Conservation (phyloP, 2,888 invertebrate species). For the Machimus rusticus region DNA sequence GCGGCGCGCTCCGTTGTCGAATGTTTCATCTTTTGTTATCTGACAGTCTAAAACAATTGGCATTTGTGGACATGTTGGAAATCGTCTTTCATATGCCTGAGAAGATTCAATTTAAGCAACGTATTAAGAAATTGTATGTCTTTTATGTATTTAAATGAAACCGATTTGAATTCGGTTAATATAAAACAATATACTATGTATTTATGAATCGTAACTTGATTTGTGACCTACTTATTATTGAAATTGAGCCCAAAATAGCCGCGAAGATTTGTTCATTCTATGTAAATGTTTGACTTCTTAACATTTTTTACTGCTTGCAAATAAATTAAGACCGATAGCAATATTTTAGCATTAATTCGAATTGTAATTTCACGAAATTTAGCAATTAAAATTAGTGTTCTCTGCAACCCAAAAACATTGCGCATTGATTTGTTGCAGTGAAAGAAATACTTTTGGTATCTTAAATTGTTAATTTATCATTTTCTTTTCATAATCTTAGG, state of each 20-base stretch:
- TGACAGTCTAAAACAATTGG: constrained; percentile 92
- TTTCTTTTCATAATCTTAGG: too few species aligned
- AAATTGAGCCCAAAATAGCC: not conserved
- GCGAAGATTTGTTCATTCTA: not conserved
- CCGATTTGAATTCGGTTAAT: too few species aligned
- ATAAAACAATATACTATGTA: too few species aligned
- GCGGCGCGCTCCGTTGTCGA: constrained; percentile 79
- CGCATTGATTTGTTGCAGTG: too few species aligned
- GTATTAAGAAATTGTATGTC: not conserved
- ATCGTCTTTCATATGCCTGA: constrained; percentile 93
- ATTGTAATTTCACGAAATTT: too few species aligned
- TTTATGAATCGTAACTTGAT: not conserved
- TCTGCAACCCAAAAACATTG: too few species aligned
- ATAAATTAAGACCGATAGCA: too few species aligned
- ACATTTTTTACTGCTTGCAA: not conserved
- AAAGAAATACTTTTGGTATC: too few species aligned
- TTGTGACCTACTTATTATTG: not conserved
- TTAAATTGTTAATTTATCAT: too few species aligned
- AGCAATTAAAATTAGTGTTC: too few species aligned
- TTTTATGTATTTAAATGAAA: not conserved
- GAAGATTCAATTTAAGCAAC: constrained; percentile 48
- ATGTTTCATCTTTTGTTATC: constrained; percentile 77
- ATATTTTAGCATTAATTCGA: too few species aligned
- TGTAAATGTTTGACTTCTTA: not conserved
- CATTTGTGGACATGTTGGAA: constrained; percentile 92